Conservation (phyloP, 1,140 invertebrate species). For the Rhagoletis zephyria region DNA sequence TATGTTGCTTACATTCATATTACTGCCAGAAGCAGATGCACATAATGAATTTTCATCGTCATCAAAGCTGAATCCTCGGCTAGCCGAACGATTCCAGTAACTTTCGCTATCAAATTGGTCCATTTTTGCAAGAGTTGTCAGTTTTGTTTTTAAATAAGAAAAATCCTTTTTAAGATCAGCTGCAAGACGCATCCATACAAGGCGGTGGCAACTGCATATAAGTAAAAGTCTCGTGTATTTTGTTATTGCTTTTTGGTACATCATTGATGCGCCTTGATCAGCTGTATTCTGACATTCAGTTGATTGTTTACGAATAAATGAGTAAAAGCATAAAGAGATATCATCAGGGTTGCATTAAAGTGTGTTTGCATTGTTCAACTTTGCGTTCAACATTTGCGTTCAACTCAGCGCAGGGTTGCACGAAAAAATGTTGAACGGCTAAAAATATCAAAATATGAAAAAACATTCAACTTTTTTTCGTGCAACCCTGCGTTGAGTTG, state of each 20-base stretch:
- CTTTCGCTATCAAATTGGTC: conserved; percentile 64
- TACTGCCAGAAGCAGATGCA: conserved; percentile 34
- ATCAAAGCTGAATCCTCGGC: conserved; percentile 70
- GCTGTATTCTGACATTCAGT: neutral
- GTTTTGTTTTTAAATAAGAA: too few relatives aligned
- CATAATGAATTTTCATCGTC: conserved; percentile 64
- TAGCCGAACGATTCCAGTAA: conserved; percentile 71
- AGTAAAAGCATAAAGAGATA: neutral
- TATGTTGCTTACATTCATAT: conserved; percentile 60
- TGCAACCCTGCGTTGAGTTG: too few relatives aligned
- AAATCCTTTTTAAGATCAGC: too few relatives aligned
- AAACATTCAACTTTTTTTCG: too few relatives aligned
- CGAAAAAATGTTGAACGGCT: too few relatives aligned
- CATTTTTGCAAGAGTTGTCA: neutral
- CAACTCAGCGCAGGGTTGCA: too few relatives aligned
- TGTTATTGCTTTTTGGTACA: too few relatives aligned
- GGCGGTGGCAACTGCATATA: neutral
- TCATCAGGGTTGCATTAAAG: too few relatives aligned
- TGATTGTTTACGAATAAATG: neutral
- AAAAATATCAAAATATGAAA: too few relatives aligned
- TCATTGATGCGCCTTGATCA: neutral
- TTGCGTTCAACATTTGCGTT: too few relatives aligned
- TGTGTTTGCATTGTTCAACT: too few relatives aligned
- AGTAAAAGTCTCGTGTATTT: too few relatives aligned
- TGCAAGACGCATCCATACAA: neutral